Evolutionary conservation across 2,113 vertebrate species (phyloP).

Genomic region (Heterotilapia buettikoferi): DNA sequence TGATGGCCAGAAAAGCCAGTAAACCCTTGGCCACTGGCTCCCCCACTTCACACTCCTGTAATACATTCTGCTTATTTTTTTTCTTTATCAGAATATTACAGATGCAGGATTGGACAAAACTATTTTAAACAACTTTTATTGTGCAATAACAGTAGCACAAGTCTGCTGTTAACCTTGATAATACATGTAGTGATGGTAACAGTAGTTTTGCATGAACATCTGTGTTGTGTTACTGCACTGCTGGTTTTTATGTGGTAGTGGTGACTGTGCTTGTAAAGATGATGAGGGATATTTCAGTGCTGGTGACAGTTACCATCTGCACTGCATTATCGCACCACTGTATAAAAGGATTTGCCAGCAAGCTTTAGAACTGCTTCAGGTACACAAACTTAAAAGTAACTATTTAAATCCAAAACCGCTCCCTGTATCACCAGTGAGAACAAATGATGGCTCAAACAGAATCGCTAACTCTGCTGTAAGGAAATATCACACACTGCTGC

Average conservation of each 20-base stretch:
- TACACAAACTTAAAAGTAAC: not conserved
- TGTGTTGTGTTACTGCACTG: constrained; percentile 3
- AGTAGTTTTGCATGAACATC: not conserved
- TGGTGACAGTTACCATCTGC: constrained; percentile 23
- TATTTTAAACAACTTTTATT: not conserved
- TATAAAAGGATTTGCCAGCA: not conserved
- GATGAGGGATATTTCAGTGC: not conserved
- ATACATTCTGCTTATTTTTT: not conserved
- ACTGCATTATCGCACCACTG: not conserved
- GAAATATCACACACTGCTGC: not conserved
- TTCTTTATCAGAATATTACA: not conserved
- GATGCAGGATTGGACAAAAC: not conserved
- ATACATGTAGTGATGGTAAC: not conserved
- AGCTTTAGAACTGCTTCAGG: not conserved
- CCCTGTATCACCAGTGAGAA: not conserved
- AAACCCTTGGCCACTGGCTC: not conserved
- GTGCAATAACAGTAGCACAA: not conserved
- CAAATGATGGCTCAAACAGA: accelerated
- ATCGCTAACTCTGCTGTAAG: not conserved
- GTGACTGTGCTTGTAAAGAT: not conserved
- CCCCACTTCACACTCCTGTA: not conserved
- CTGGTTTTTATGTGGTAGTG: not conserved
- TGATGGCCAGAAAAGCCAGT: not conserved
- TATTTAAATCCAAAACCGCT: not conserved
- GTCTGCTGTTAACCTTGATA: not conserved